Evolutionary conservation across 2,888 invertebrate species (phyloP), one percentile per base, ranked within the genome.

Genomic region (Andrena flavipes): DNA sequence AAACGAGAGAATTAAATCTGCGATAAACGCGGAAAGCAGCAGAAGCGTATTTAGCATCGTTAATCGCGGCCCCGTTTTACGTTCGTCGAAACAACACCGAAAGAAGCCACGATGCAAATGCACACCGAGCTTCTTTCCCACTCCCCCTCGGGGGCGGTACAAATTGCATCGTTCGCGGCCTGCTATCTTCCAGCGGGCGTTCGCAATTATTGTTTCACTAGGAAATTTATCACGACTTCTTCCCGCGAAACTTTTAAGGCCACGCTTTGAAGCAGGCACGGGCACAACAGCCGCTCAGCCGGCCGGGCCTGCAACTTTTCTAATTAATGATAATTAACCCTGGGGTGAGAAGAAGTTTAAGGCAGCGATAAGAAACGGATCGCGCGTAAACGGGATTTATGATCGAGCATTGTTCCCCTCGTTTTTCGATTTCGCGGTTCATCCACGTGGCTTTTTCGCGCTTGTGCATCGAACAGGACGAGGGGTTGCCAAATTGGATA

Each of bases 271-370:
- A 65, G 49, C 35, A 56, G 54, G 48, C 64, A 67, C 60, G 20
- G 33, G 30, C 29, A 54, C 68, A 63, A 56, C 59, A 30, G 64
- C 56, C 67, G 62, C 48, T 26, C 48, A 48, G 65, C 42, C 49
- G 29, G 51, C 42, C 68, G 73, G 42, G 64, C 71, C 10, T 64
- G 71, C 85, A 93, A 93, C 92, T 93, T 93, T 92, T 92, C 93
- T 92, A 93, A 93, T 92, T 93, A 93, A 92, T 93, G 93, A 91
- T 93, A 93, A 93, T 93, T 93, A 92, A 92, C 91, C 87, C 80
- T 42, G 67, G 73, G 42, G 74, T 80, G 84, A 80, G 86, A 88
- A 83, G 84, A 88, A 91, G 87, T 91, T 90, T 91, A 88, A 89
- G 84, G 84, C 90, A 87, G 88, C 90, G 93, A 93, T 93, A 92